A percentile compares a stretch with the other conserved stretches of the same genome.
These are phyloP conservation scores for Drosophila ironensis DNA, from an alignment of 1,140 invertebrate species.

Conservation along the genomic window DNA sequence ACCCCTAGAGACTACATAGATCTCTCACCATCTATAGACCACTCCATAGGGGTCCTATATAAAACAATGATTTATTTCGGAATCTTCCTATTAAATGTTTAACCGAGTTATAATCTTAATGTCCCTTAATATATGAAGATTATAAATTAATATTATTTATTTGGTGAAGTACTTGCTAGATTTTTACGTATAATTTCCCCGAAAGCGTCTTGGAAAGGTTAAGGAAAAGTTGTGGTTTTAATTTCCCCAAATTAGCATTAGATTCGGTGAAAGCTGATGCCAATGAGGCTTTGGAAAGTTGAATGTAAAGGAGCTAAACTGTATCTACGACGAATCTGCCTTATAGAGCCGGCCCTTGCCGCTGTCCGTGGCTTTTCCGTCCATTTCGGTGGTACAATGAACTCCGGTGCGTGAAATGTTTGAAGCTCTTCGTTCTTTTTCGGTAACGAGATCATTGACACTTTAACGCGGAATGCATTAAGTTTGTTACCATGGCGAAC, in stretches of 20 bases:
- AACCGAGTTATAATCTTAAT: too few species aligned
- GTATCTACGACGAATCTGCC: constrained; percentile 16
- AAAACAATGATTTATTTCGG: too few species aligned
- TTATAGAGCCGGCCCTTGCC: constrained; percentile 10
- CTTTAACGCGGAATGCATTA: constrained; percentile 78
- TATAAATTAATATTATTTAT: not conserved
- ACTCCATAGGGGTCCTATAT: too few species aligned
- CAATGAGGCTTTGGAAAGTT: not conserved
- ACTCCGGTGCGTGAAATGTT: constrained; percentile 75
- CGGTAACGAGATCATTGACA: constrained; percentile 79
- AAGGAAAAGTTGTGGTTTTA: too few species aligned
- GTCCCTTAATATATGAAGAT: not conserved
- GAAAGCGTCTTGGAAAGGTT: too few species aligned
- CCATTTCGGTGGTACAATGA: constrained; percentile 61
- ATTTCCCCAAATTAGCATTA: not conserved
- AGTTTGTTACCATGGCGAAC: constrained; percentile 76
- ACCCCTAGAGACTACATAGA: not conserved
- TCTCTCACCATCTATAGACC: too few species aligned
- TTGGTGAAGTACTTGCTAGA: too few species aligned
- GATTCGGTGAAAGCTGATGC: not conserved
- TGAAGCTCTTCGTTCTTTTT: constrained; percentile 62
- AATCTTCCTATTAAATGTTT: too few species aligned
- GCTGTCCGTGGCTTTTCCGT: constrained; percentile 35
- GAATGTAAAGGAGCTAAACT: not conserved
- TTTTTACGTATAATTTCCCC: too few species aligned